Conservation (phyloP, 2,888 invertebrate species). For the Julus scandinavius region DNA sequence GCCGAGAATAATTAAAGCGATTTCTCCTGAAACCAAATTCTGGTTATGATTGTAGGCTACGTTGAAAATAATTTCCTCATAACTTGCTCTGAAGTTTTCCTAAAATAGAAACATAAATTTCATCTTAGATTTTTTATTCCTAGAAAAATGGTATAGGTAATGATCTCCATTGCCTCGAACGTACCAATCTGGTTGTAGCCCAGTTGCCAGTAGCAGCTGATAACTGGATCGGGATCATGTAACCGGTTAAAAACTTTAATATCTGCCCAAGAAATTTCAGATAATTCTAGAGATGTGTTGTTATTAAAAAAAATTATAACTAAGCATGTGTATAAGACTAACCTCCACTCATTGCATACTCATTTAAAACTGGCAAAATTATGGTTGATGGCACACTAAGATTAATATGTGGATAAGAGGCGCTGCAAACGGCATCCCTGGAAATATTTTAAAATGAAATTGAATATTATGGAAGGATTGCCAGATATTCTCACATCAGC, state of each 20-base stretch:
- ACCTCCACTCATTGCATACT: slow-evolving; percentile 2
- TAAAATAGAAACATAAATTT: neutral
- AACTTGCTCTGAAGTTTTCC: slow-evolving; percentile 30
- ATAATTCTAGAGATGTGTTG: neutral
- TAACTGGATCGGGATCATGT: slow-evolving; percentile 50
- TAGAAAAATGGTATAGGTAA: too few relatives aligned
- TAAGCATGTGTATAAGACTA: too few relatives aligned
- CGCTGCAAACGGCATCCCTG: slow-evolving; percentile 52
- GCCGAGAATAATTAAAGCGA: neutral
- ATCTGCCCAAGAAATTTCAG: slow-evolving; percentile 43
- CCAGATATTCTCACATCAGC: neutral
- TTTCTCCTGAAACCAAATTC: neutral
- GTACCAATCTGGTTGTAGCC: slow-evolving; percentile 41
- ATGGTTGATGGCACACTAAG: slow-evolving; percentile 51
- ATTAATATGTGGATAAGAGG: slow-evolving; percentile 53
- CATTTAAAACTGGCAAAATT: slow-evolving; percentile 40
- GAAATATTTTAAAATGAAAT: neutral
- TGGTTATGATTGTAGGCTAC: neutral
- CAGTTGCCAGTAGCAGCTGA: slow-evolving; percentile 49
- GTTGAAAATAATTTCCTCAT: neutral
- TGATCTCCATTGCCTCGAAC: neutral
- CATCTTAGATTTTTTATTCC: too few relatives aligned
- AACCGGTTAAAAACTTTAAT: neutral
- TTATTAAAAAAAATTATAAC: neutral
- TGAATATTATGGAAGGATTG: neutral